Evolutionary conservation across 2,888 invertebrate species (phyloP), one percentile per base, ranked within the genome.

Genomic region (Callinectes sapidus): DNA sequence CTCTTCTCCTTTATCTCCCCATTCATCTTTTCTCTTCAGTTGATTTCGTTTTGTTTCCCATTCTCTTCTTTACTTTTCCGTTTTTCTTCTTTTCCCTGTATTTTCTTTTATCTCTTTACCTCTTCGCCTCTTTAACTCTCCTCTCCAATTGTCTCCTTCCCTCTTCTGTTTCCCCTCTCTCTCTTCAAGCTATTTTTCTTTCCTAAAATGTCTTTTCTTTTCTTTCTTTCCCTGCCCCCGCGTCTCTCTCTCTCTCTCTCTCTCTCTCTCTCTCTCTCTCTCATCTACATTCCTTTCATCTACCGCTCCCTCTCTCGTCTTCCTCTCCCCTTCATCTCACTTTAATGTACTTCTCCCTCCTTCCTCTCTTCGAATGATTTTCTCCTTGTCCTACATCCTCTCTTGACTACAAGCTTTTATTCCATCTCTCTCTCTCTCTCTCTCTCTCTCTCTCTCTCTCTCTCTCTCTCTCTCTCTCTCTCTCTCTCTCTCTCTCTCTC

Each of bases 241-340:
- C 35, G 32, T 54, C 87, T 42, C 87, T 54, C 61, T 88, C 61
- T 28, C 32, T 48, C 28, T 23, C 32, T 54, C 88, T 61, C 61
- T 61, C 88, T 88, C 55, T 55, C 88, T 61, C 88, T 87, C 88
- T 55, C 55, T 54, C 87, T 42, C 87, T 54, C 61, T 88, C 61
- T 28, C 32, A 28, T 42, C 81, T 35, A 35, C 32, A 35, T 35
- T 81, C 81, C 81, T 81, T 81, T 81, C 81, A 81, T 81, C 81
- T 81, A 35, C 81, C 81, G 81, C 81, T 81, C 81, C 81, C 81
- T 81, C 35, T 81, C 81, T 81, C 81, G 81, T 81, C 81, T 81
- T 81, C 81, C 81, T 81, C 81, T 81, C 81, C 81, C 81, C 81
- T 81, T 35, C 35, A 32, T 81, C 81, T 81, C 35, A 71, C 28